phyloP scores from a whole-genome alignment of 2,797 vertebrate species.

The Sciurus carolinensis region DNA sequence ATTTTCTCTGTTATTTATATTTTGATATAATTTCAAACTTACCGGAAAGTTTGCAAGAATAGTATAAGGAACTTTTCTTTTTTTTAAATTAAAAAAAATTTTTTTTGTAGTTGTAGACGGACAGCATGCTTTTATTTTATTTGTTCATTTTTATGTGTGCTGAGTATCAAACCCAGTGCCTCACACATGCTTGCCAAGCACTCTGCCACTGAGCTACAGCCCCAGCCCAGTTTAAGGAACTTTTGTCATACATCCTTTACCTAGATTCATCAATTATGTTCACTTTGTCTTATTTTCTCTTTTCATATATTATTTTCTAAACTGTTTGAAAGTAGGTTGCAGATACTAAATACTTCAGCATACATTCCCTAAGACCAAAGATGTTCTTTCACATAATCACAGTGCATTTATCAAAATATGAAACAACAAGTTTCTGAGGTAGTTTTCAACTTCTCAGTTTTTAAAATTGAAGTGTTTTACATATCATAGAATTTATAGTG shows the following conservation, averaged over 20 bases:
- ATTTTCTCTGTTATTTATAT: slow-evolving; percentile 46
- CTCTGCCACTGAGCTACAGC: no score
- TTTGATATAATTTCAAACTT: slow-evolving; percentile 61
- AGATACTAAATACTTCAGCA: background rate
- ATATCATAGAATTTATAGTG: no score
- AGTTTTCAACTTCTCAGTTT: slow-evolving; percentile 26
- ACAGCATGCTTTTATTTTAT: no score
- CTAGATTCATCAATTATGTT: background rate
- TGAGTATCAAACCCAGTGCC: no score
- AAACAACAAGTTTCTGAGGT: slow-evolving; percentile 34
- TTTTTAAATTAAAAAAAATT: no score
- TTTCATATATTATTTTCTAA: slow-evolving; percentile 49
- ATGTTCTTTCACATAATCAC: slow-evolving; percentile 15
- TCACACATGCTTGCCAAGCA: no score
- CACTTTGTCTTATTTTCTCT: background rate
- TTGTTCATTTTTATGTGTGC: no score
- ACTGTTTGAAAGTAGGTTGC: background rate
- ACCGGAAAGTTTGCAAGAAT: slow-evolving; percentile 25
- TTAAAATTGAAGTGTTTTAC: no score
- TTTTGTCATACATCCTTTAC: background rate
- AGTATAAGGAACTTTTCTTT: background rate
- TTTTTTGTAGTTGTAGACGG: no score
- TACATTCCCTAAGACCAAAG: no score
- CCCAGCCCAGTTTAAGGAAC: background rate
- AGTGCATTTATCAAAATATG: slow-evolving; percentile 33